These are phyloP conservation scores for Cydia strobilella DNA, from an alignment of 1,140 invertebrate species.

Conservation along the genomic window DNA sequence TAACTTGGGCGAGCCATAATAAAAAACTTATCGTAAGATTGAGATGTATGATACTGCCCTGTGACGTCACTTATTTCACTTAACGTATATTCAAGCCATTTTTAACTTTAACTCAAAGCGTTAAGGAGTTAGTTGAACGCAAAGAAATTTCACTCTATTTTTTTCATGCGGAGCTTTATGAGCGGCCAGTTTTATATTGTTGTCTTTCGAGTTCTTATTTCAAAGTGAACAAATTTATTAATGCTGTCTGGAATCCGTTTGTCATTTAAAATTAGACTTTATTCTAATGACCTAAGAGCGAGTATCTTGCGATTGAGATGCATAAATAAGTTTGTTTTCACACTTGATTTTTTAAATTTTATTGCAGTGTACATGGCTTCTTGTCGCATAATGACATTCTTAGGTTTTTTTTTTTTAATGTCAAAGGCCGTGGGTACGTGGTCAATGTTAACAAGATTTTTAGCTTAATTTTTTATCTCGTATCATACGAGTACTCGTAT, in stretches of 20 bases:
- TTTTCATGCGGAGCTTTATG: slow-evolving; percentile 54
- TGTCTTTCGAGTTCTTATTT: slow-evolving; percentile 52
- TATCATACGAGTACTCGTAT: neutral
- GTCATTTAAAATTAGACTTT: neutral
- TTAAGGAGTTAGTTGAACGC: slow-evolving; percentile 33
- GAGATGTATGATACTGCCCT: slow-evolving; percentile 53
- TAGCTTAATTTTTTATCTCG: slow-evolving; percentile 40
- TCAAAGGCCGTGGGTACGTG: slow-evolving; percentile 29
- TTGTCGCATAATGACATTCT: slow-evolving; percentile 32
- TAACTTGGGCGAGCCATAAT: slow-evolving; percentile 41
- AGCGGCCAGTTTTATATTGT: slow-evolving; percentile 59
- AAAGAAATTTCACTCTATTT: slow-evolving; percentile 38
- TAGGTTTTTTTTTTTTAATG: slow-evolving; percentile 27
- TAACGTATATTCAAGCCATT: slow-evolving; percentile 38
- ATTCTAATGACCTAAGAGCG: neutral
- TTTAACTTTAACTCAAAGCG: slow-evolving; percentile 33
- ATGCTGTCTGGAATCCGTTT: neutral
- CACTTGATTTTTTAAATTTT: slow-evolving; percentile 26
- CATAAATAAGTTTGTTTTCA: slow-evolving; percentile 16
- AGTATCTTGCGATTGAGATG: neutral
- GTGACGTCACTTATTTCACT: slow-evolving; percentile 27
- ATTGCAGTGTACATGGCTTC: slow-evolving; percentile 25
- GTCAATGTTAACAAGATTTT: slow-evolving; percentile 9
- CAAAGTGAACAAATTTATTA: slow-evolving; percentile 15
- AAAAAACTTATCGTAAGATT: slow-evolving; percentile 64